These are phyloP conservation scores for Eira barbara DNA, from an alignment of 2,113 vertebrate genomes.

Conservation along the genomic window DNA sequence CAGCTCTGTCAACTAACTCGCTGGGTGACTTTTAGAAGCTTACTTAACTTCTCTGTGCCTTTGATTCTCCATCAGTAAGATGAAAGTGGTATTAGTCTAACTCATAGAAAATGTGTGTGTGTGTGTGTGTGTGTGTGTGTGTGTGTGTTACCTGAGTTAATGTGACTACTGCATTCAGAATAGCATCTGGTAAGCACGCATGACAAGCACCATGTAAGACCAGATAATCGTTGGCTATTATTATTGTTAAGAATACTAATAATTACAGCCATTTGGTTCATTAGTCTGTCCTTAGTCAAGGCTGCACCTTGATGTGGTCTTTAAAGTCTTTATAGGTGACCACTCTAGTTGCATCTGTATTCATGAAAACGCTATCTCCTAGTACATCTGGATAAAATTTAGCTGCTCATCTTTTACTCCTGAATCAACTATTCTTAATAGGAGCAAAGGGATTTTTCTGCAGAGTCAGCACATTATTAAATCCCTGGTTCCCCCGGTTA, in stretches of 20 bases:
- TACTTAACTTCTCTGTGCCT: neutral
- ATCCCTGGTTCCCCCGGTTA: slow-evolving; percentile 12
- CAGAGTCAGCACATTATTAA: slow-evolving; percentile 40
- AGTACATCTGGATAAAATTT: slow-evolving; percentile 54
- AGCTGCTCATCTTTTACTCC: slow-evolving; percentile 44
- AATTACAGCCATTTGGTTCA: neutral
- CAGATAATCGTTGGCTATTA: neutral
- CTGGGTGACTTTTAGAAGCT: neutral
- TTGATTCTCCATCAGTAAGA: neutral
- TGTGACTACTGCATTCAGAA: neutral
- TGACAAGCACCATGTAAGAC: neutral
- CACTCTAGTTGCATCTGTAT: slow-evolving; percentile 1
- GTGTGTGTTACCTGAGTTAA: neutral
- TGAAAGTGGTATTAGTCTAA: neutral
- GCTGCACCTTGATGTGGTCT: neutral
- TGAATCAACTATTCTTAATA: slow-evolving; percentile 56
- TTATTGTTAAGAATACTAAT: neutral
- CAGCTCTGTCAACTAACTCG: neutral
- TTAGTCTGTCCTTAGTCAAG: neutral
- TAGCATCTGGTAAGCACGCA: neutral
- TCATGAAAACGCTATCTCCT: neutral
- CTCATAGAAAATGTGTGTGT: neutral
- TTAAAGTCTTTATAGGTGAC: slow-evolving; percentile 23
- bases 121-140: neutral
- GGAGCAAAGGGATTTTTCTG: slow-evolving; percentile 58